These are phyloP conservation scores for Ailurus styani DNA, from an alignment of 2,113 vertebrate genomes.

Conservation along the genomic window DNA sequence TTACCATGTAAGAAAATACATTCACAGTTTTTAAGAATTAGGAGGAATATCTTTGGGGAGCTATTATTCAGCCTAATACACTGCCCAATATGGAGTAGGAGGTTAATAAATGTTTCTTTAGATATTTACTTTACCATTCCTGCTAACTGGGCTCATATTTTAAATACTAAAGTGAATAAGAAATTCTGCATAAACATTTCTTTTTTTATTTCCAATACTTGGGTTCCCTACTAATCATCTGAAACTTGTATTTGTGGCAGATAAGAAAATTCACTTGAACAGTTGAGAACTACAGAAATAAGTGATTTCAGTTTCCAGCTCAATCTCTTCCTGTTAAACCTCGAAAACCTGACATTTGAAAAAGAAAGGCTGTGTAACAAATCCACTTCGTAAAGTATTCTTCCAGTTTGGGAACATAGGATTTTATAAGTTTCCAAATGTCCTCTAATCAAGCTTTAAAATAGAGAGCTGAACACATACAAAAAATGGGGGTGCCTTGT, in stretches of 20 bases:
- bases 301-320: not conserved
- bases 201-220: not conserved
- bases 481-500: constrained; percentile 51
- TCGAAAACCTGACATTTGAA: constrained; percentile 57
- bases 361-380: constrained; percentile 27
- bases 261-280: constrained; percentile 34
- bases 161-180: not conserved
- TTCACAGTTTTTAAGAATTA: not conserved
- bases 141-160: not conserved
- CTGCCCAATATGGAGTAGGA: not conserved
- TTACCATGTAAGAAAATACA: not conserved
- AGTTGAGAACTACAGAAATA: constrained; percentile 24
- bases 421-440: constrained; percentile 71
- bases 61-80: not conserved
- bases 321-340: constrained; percentile 61
- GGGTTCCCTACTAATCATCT: not conserved
- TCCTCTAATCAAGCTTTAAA: constrained; percentile 71
- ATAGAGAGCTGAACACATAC: constrained; percentile 61
- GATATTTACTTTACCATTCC: not conserved
- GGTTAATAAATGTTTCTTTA: not conserved
- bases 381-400: constrained; percentile 50
- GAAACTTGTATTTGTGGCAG: constrained; percentile 12
- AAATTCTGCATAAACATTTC: not conserved
- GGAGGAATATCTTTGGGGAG: not conserved
- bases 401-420: constrained; percentile 42